phyloP scores from a whole-genome alignment of 2,797 vertebrate genomes.

The Myotis myotis region DNA sequence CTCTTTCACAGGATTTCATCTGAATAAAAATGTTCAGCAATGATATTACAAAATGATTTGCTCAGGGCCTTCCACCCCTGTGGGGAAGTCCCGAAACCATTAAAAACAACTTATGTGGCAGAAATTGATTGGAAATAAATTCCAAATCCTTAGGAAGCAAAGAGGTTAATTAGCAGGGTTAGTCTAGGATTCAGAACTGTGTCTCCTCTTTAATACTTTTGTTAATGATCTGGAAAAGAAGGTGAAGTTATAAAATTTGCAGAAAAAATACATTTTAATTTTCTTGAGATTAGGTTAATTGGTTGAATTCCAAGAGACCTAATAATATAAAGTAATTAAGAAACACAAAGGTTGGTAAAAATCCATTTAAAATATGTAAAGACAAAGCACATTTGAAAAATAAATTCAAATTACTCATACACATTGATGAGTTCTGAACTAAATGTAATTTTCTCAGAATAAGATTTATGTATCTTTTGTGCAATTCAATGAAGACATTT shows the following conservation, averaged over 20 bases:
- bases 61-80: not conserved
- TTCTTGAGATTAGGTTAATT: constrained; percentile 61
- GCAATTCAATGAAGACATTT: constrained; percentile 63
- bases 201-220: constrained; percentile 48
- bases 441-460: constrained; percentile 69
- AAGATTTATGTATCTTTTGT: constrained; percentile 65
- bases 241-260: constrained; percentile 55
- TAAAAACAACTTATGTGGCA: constrained; percentile 71
- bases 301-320: constrained; percentile 51
- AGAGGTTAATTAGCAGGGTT: constrained; percentile 69
- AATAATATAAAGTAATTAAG: constrained; percentile 64
- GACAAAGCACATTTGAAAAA: constrained; percentile 65
- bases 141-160: constrained; percentile 60
- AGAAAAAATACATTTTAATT: constrained; percentile 62
- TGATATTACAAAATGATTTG: constrained; percentile 51
- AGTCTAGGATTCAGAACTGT: constrained; percentile 50
- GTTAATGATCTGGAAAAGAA: constrained; percentile 62
- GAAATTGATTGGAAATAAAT: constrained; percentile 71
- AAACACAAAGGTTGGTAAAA: constrained; percentile 58
- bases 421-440: constrained; percentile 58
- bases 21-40: constrained; percentile 60
- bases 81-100: constrained; percentile 28
- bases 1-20: constrained; percentile 44
- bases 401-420: constrained; percentile 67
- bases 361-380: constrained; percentile 69